These are phyloP conservation scores for Tamandua tetradactyla DNA, from an alignment of 2,797 vertebrate genomes.

Conservation along the genomic window DNA sequence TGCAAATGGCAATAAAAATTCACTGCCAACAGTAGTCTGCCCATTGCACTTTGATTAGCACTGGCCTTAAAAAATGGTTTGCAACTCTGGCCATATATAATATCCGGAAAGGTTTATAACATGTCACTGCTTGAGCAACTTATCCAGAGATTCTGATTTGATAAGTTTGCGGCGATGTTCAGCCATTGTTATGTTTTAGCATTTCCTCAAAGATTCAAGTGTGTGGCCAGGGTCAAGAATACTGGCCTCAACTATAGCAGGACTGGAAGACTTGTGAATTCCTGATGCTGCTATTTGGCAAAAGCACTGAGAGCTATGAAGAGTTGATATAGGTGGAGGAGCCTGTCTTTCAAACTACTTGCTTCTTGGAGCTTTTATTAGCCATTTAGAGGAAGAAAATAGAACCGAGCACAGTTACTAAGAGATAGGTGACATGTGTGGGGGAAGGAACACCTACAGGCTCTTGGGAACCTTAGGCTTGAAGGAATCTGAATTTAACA, in stretches of 20 bases:
- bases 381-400: constrained; percentile 33
- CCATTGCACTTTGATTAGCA: too few species aligned
- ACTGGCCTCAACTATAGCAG: not conserved
- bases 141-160: not conserved
- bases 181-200: not conserved
- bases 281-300: not conserved
- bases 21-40: too few species aligned
- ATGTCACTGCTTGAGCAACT: not conserved
- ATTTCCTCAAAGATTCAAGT: not conserved
- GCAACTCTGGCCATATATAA: not conserved
- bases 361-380: constrained; percentile 55
- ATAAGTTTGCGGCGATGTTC: not conserved
- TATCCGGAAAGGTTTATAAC: not conserved
- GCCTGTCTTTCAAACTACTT: not conserved
- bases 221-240: not conserved
- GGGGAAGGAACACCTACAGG: constrained; percentile 55
- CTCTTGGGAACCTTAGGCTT: constrained; percentile 46
- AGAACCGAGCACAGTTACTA: constrained; percentile 48
- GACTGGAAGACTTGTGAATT: not conserved
- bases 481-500: constrained; percentile 55
- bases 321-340: not conserved
- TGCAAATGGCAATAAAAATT: too few species aligned
- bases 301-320: not conserved
- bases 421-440: constrained; percentile 45
- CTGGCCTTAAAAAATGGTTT: not conserved